Conservation (phyloP, 2,113 vertebrate species). For the Pomatostomus ruficeps region DNA sequence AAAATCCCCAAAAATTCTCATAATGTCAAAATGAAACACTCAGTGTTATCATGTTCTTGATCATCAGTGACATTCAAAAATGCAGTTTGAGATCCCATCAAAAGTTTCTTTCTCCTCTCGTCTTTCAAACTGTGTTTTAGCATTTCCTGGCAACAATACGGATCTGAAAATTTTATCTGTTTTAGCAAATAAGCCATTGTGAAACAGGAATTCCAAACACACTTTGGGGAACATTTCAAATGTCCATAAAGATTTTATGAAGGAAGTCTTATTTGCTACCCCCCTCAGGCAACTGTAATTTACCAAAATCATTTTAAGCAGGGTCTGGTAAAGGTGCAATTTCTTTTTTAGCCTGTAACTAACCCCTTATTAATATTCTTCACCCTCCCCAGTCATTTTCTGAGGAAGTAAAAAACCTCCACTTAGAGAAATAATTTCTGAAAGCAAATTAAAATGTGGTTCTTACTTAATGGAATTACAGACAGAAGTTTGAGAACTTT, state of each 20-base stretch:
- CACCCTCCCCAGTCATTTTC: neutral
- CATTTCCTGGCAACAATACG: neutral
- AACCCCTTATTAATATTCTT: neutral
- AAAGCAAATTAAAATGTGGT: neutral
- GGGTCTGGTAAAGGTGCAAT: neutral
- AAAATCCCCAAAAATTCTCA: constrained; percentile 1
- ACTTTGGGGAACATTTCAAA: neutral
- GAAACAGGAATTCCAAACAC: neutral
- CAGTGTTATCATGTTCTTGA: neutral
- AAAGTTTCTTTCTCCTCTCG: neutral
- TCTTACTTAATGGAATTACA: neutral
- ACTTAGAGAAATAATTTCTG: neutral
- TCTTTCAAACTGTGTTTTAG: neutral
- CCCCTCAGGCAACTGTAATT: neutral
- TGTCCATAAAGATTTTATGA: neutral
- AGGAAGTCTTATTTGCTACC: neutral
- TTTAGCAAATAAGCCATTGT: neutral
- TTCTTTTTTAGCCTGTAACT: neutral
- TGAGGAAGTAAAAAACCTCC: neutral
- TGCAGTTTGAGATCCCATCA: neutral
- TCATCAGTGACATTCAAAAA: neutral
- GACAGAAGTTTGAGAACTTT: neutral
- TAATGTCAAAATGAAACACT: constrained; percentile 24
- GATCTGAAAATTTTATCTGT: neutral
- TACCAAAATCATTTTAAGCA: neutral